Evolutionary conservation across 2,113 vertebrate genomes (phyloP), one percentile per base, ranked within the genome.

Genomic region (Colaptes auratus): DNA sequence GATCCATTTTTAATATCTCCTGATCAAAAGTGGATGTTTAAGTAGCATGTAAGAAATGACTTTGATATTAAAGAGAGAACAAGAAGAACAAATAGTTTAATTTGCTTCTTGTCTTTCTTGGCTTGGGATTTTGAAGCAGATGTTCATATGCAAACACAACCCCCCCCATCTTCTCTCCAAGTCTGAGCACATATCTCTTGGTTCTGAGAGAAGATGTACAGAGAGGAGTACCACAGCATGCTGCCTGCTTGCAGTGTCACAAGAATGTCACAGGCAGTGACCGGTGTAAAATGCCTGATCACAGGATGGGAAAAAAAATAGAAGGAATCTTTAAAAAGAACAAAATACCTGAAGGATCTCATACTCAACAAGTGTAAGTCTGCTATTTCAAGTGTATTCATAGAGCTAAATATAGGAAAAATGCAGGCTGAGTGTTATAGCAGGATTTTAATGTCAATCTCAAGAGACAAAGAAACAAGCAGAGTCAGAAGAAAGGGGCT

Each of bases 51-150:
- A 83, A 89, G 80, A 59, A 69, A 72, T 35, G 5, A 73, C 76
- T 92, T 80, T 69, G 82, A 77, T 86, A 92, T 82, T 86, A 88
- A 88, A 92, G 79, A 83, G 81, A 84, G 59, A 92, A 77, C 82
- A 80, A 89, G 93, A 77, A 95, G 92, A 94, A 93, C 82, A 92
- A 95, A 96, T 88, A 92, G 88, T 90, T 94, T 91, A 81, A 96
- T 96, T 90, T 94, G 73, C 90, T 95, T 94, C 94, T 94, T 95
- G 82, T 88, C 88, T 94, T 61, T 92, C 82, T 95, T 92, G 88
- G 95, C 92, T 93, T 86, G 90, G 90, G 92, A 91, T 95, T 93
- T 93, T 63, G 93, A 95, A 96, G 94, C 95, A 96, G 95, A 96
- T 92, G 93, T 95, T 96, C 96, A 33, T 42, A 55, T 63, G 88